Base-by-base conservation (phyloP, 2,888 invertebrate species). In the Entomobrya proxima region DNA sequence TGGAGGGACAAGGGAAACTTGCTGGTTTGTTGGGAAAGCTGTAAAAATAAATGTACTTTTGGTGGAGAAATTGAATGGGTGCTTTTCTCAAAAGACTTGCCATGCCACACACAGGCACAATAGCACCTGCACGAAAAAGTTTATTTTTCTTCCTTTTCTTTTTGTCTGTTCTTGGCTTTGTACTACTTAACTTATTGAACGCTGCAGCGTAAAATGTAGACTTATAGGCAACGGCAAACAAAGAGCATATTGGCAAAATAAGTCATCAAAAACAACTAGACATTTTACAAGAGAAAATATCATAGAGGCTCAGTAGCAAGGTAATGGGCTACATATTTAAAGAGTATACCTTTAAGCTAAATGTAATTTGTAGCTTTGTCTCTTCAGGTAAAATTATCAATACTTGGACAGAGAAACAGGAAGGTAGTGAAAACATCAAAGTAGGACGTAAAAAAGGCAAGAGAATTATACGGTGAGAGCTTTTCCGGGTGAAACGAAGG, bases 11-110 rank as follows among this genome's bases (percentile, higher is more conserved):
- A 40, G 15, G n/a, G 7, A 3, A 69, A 44, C 74, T 47, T 47
- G 24, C 13, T 21, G 24, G 58, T n/a, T 72, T 72, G 72, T 30
- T 74, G 18, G 32, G 52, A 52, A 52, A 74, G 52, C 74, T 52
- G 50, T 74, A 74, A 74, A 74, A 74, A 74, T 74, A 74, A 74
- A 74, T 74, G 74, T 74, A 74, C 74, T 52, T 69, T 69, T 40
- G 44, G 15, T 13, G 18, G 74, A 35, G 74, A 74, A 74, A 74
- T 52, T 32, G 74, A 74, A 52, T 74, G 50, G 50, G 74, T 50
- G 74, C 50, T 74, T 74, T 44, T 30, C 9, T 35, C 30, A 74
- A 67, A 67, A 67, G n/a, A 52, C 50, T 30, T n/a, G 32, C 18
- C 18, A 74, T 52, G 44, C 52, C 32, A 74, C 50, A 72, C 47